A percentile compares a stretch with the other conserved stretches of the same genome.
Conservation (phyloP, 2,888 invertebrate genomes). For the Caenorhabditis sp. region DNA sequence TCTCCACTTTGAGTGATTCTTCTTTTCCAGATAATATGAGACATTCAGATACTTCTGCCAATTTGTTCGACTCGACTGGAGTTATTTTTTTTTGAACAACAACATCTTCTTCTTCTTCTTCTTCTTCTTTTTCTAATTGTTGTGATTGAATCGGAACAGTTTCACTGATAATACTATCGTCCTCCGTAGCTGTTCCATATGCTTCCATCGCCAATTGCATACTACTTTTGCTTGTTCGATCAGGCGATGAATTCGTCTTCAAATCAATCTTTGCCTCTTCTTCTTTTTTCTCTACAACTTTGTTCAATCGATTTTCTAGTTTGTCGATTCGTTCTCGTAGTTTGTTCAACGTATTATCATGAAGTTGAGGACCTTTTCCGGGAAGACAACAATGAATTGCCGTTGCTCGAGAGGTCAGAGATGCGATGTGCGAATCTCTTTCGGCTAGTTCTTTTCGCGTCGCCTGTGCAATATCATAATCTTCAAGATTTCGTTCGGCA, state of each 20-base stretch:
- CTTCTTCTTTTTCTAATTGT: no score
- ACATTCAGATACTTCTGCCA: conserved; percentile 13
- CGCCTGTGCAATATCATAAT: conserved; percentile 32
- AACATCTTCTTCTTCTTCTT: not conserved
- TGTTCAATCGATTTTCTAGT: conserved; percentile 40
- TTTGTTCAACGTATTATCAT: conserved; percentile 43
- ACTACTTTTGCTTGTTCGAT: conserved; percentile 31
- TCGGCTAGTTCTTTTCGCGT: conserved; percentile 58
- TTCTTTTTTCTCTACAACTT: conserved; percentile 35
- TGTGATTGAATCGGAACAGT: not conserved
- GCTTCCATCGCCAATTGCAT: conserved; percentile 61
- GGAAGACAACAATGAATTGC: conserved; percentile 56
- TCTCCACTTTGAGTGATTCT: conserved; percentile 19
- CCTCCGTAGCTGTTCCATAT: conserved; percentile 52
- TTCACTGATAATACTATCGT: conserved; percentile 35
- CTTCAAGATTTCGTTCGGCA: conserved; percentile 32
- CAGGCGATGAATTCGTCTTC: conserved; percentile 35
- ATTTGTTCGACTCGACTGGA: not conserved
- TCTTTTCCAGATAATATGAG: conserved; percentile 18
- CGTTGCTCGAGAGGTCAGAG: conserved; percentile 52
- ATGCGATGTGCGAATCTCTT: conserved; percentile 49
- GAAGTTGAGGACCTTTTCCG: conserved; percentile 40
- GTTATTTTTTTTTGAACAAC: not conserved
- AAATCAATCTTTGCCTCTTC: not conserved
- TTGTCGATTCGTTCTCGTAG: conserved; percentile 46